Base-by-base conservation (phyloP, 2,797 vertebrate genomes). In the Threskiornis aethiopicus region DNA sequence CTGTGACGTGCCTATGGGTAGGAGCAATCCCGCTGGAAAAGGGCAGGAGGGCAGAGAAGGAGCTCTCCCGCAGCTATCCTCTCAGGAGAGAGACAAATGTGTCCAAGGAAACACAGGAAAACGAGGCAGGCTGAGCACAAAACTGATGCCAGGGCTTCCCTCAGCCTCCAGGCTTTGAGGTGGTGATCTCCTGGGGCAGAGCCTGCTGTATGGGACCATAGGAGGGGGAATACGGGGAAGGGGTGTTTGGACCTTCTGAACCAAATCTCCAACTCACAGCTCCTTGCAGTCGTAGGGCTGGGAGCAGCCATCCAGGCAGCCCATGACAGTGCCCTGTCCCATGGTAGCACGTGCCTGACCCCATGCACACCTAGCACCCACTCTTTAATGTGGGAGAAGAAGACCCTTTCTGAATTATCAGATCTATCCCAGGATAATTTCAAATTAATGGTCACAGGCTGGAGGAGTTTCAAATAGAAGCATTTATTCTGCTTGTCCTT, bases 271-370 rank as follows among this genome's bases (percentile, higher is more conserved):
- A 65, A 4, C 42, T 17, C 1, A 0, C 44, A 85, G 47, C 25
- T 85, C 55, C 44, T 26, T 49, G 67, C 26, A 75, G 47, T 6
- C 2, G 0, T 49, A 35, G 41, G 42, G 42, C 61, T 73, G 49
- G 33, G 35, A 66, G 26, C 41, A 67, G n/a, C 15, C 8, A 0
- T 17, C 7, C 72, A 41, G 35, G 24, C 16, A 26, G 21, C 35
- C 26, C 37, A 5, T 8, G 29, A 14, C 67, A 35, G 16, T 44
- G 67, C 6, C 51, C 33, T 6, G 19, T 76, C 33, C 49, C 37
- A 25, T 7, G 5, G 24, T 0, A 55, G 20, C 18, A 42, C 0
- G 0, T 13, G 25, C 22, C 67, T 69, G 55, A 33, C 26, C 72
- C 33, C 66, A 20, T 1, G 22, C 2, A 31, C 15, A 2, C 6